phyloP scores from a whole-genome alignment of 2,113 vertebrate species.

The Oplegnathus fasciatus region DNA sequence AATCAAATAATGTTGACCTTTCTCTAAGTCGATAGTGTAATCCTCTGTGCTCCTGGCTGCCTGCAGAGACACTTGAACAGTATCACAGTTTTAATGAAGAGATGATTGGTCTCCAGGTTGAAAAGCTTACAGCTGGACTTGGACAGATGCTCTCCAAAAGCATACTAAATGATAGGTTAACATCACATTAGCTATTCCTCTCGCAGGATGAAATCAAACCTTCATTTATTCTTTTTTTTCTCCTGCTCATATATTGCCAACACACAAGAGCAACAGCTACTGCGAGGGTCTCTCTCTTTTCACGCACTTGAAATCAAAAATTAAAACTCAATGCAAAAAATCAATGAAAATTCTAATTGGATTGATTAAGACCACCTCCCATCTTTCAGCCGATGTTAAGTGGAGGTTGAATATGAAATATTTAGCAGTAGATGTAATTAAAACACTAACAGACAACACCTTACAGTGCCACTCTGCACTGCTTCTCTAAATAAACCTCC shows the following conservation, averaged over 20 bases:
- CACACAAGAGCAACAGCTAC: neutral
- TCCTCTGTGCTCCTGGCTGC: conserved; percentile 62
- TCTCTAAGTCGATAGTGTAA: conserved; percentile 69
- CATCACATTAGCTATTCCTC: conserved; percentile 59
- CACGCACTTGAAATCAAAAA: conserved; percentile 8
- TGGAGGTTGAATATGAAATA: conserved; percentile 33
- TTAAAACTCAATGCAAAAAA: conserved; percentile 12
- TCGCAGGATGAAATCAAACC: conserved; percentile 28
- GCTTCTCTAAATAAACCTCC: conserved; percentile 78
- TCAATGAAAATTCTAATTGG: conserved; percentile 12
- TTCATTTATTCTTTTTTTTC: neutral
- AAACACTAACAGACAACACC: conserved; percentile 59
- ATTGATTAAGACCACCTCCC: conserved; percentile 13
- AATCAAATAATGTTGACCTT: conserved; percentile 82
- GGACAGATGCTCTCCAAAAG: conserved; percentile 69
- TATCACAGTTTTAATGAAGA: conserved; percentile 75
- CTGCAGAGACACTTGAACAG: conserved; percentile 63
- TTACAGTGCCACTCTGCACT: conserved; percentile 41
- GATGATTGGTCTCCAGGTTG: conserved; percentile 70
- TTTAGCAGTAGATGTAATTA: conserved; percentile 54
- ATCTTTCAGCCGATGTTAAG: conserved; percentile 18
- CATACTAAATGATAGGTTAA: conserved; percentile 76
- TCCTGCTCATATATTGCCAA: conserved; percentile 1
- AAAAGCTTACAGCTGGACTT: conserved; percentile 66
- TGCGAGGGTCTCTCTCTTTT: neutral